Conservation (phyloP, 1,140 invertebrate genomes). For the Trichonephila clavipes region DNA sequence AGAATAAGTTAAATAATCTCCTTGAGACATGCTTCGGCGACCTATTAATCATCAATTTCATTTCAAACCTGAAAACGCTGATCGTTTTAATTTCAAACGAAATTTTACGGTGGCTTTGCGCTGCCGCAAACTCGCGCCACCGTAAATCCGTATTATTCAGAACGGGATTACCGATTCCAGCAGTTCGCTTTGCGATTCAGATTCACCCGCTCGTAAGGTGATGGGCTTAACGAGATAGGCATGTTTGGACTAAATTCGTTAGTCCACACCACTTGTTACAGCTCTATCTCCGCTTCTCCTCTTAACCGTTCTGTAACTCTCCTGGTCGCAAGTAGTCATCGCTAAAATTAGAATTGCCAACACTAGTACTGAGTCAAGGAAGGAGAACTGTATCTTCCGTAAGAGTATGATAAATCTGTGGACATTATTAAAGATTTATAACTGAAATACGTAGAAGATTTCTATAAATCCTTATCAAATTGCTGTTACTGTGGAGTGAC, state of each 20-base stretch:
- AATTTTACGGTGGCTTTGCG: constrained; percentile 10
- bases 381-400: not conserved
- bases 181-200: not conserved
- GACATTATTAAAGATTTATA: not conserved
- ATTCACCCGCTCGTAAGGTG: constrained; percentile 1
- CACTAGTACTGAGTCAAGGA: not conserved
- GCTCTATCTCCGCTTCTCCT: not conserved
- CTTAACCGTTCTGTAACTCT: not conserved
- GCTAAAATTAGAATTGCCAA: not conserved
- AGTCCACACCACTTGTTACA: constrained; percentile 22
- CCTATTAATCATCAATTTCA: constrained; percentile 31
- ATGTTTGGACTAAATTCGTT: constrained; percentile 13
- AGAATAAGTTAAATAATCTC: not conserved
- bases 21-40: not conserved
- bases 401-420: not conserved
- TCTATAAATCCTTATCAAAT: no score
- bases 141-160: constrained; percentile 24
- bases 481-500: no score
- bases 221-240: constrained; percentile 42
- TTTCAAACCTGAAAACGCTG: constrained; percentile 4
- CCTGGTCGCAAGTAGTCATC: not conserved
- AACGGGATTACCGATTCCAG: not conserved
- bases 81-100: constrained; percentile 47
- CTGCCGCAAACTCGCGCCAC: not conserved
- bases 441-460: not conserved